phyloP scores from a whole-genome alignment of 2,797 vertebrate genomes.

The Catostomus latipinnis region DNA sequence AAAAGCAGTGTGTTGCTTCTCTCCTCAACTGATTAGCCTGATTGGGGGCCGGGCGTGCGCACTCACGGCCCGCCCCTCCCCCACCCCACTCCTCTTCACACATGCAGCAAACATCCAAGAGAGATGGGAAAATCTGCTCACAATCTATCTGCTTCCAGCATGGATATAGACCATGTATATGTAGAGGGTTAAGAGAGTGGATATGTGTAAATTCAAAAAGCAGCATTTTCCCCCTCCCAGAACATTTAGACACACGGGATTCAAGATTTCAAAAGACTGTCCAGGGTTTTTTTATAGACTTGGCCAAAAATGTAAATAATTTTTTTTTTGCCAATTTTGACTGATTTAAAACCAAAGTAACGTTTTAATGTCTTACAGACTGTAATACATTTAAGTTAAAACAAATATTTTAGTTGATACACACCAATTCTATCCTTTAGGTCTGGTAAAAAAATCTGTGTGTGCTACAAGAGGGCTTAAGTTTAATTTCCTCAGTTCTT shows the following conservation, averaged over 20 bases:
- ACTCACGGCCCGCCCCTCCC: too few species aligned
- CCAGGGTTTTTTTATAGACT: background rate
- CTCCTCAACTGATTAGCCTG: too few species aligned
- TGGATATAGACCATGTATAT: background rate
- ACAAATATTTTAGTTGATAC: background rate
- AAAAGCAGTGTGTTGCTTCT: too few species aligned
- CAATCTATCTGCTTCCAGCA: too few species aligned
- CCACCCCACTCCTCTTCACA: too few species aligned
- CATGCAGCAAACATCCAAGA: too few species aligned
- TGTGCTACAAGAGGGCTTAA: background rate
- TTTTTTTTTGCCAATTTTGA: background rate
- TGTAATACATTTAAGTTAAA: background rate
- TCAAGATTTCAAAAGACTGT: background rate
- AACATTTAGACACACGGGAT: too few species aligned
- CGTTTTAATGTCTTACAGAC: too few species aligned
- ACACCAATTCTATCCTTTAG: conserved; percentile 21
- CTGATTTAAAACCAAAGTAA: background rate
- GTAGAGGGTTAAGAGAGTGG: background rate
- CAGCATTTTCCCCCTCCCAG: too few species aligned
- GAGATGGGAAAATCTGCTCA: too few species aligned
- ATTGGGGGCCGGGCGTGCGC: too few species aligned
- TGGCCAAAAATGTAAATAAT: too few species aligned
- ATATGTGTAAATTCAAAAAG: background rate
- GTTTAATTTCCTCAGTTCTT: background rate
- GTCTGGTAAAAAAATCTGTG: conserved; percentile 17